These are phyloP conservation scores for Caenorhabditis becei DNA, from an alignment of 2,888 invertebrate species.

Conservation along the genomic window DNA sequence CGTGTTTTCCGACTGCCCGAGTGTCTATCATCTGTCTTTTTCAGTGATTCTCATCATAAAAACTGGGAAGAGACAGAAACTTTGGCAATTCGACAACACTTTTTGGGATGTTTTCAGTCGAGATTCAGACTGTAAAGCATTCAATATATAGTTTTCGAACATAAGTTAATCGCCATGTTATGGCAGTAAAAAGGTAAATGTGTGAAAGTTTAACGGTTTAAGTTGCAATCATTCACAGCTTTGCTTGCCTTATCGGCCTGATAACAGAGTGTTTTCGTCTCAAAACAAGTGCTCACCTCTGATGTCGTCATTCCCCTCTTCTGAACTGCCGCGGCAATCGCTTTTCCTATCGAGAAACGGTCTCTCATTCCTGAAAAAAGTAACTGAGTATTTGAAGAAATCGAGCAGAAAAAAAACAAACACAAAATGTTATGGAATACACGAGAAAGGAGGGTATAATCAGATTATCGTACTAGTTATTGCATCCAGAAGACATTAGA, in stretches of 20 bases:
- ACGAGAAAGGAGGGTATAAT: background rate
- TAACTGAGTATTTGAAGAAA: background rate
- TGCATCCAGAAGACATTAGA: background rate
- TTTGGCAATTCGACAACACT: background rate
- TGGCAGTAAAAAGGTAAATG: background rate
- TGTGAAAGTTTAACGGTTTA: constrained; percentile 13
- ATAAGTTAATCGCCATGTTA: too few species aligned
- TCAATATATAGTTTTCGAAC: too few species aligned
- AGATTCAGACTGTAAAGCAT: too few species aligned
- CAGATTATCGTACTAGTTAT: background rate
- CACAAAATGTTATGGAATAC: too few species aligned
- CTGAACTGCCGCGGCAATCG: constrained; percentile 39
- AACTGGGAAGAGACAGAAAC: background rate
- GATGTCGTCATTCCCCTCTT: constrained; percentile 41
- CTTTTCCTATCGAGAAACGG: constrained; percentile 50
- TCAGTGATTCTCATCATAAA: background rate
- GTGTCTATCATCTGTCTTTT: constrained; percentile 1
- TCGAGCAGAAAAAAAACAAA: background rate
- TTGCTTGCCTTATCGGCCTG: constrained; percentile 18
- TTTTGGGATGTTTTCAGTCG: background rate
- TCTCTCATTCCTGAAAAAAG: constrained; percentile 38
- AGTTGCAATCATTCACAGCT: constrained; percentile 13
- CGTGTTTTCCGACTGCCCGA: background rate
- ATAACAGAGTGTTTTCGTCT: constrained; percentile 24
- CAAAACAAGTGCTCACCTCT: constrained; percentile 29